Conservation (phyloP, 2,888 invertebrate species). For the Chymomyza fuscimana region DNA sequence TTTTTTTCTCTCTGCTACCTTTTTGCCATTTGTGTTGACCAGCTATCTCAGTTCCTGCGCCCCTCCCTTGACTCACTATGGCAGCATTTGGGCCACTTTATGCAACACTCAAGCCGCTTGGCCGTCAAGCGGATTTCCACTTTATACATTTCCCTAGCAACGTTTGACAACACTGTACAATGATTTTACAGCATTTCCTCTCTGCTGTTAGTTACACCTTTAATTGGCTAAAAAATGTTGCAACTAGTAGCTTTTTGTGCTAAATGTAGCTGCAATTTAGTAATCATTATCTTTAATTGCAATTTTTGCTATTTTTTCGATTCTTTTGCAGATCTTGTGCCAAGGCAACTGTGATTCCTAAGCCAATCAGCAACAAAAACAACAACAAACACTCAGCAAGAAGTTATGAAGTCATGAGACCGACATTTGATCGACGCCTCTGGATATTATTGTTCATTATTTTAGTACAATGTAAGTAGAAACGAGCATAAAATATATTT, state of each 20-base stretch:
- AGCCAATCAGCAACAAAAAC: neutral
- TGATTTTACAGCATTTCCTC: neutral
- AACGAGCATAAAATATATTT: slow-evolving; percentile 11
- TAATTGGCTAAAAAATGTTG: slow-evolving; percentile 28
- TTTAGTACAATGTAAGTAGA: slow-evolving; percentile 79
- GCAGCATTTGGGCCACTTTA: slow-evolving; percentile 17
- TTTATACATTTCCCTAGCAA: neutral
- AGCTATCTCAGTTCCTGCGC: neutral
- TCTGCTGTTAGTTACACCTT: neutral
- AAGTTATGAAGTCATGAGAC: slow-evolving; percentile 81
- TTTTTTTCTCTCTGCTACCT: slow-evolving; percentile 10
- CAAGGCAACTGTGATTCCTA: slow-evolving; percentile 10
- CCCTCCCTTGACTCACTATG: neutral
- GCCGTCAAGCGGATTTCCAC: neutral
- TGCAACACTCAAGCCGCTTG: slow-evolving; percentile 9
- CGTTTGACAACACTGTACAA: slow-evolving; percentile 1
- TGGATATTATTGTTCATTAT: slow-evolving; percentile 80
- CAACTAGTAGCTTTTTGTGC: slow-evolving; percentile 9
- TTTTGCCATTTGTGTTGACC: neutral
- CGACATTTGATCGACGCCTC: slow-evolving; percentile 80
- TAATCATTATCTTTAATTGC: neutral
- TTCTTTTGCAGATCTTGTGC: slow-evolving; percentile 40
- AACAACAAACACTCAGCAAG: slow-evolving; percentile 42
- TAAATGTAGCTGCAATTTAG: neutral
- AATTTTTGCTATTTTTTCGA: neutral